Conservation (phyloP, 2,888 invertebrate genomes). For the Diplazon laetatorius region DNA sequence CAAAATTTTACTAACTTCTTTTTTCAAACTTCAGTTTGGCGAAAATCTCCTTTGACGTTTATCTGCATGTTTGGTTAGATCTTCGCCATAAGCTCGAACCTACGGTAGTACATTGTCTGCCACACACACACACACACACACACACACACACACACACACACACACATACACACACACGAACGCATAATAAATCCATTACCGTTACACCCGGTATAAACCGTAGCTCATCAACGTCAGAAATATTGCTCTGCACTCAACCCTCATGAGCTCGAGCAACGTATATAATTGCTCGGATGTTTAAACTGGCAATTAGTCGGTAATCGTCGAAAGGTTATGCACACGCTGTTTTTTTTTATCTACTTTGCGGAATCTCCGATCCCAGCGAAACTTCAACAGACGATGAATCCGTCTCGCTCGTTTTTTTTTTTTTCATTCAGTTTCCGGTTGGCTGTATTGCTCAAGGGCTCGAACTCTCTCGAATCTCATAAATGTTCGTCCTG, state of each 20-base stretch:
- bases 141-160: too few relatives aligned
- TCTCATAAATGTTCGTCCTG: constrained; percentile 21
- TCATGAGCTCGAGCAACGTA: constrained; percentile 26
- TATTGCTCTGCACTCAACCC: constrained; percentile 16
- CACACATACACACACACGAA: not conserved
- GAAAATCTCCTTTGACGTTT: too few relatives aligned
- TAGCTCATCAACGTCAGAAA: not conserved
- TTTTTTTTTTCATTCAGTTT: constrained; percentile 2
- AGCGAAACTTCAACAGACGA: not conserved
- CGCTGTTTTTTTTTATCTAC: constrained; percentile 1
- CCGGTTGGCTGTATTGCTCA: not conserved
- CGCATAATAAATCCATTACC: constrained; percentile 15
- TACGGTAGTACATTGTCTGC: too few relatives aligned
- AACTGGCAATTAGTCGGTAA: constrained; percentile 28
- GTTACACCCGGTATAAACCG: constrained; percentile 5
- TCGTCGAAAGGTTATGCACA: constrained; percentile 18
- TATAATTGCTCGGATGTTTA: constrained; percentile 39
- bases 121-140: too few relatives aligned
- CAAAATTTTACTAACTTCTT: too few relatives aligned
- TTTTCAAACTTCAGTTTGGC: too few relatives aligned
- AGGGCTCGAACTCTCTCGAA: constrained; percentile 16
- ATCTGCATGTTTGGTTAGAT: too few relatives aligned
- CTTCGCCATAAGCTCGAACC: too few relatives aligned
- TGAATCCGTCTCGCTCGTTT: constrained; percentile 2
- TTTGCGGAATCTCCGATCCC: constrained; percentile 5